Evolutionary conservation across 2,113 vertebrate species (phyloP).

Genomic region (Lepidothrix coronata): DNA sequence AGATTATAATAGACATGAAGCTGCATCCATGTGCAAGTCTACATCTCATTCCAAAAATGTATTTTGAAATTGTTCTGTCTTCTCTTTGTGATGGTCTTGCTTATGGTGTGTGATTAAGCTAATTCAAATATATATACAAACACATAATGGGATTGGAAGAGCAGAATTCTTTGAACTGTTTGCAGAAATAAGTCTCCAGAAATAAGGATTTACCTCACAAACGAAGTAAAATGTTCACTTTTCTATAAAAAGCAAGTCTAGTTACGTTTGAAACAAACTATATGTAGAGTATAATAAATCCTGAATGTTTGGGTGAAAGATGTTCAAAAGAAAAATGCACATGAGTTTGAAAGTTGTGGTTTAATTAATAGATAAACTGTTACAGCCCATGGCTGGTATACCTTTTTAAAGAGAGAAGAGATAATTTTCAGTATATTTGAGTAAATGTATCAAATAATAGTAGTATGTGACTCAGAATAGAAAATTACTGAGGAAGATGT

Average conservation of each 20-base stretch:
- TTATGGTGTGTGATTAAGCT: constrained; percentile 23
- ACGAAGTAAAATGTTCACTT: constrained; percentile 28
- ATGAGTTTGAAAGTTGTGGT: background rate
- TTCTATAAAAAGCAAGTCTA: constrained; percentile 23
- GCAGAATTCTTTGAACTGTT: constrained; percentile 23
- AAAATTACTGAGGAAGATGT: background rate
- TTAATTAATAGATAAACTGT: background rate
- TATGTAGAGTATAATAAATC: background rate
- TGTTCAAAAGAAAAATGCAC: background rate
- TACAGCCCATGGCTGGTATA: background rate
- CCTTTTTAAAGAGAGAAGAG: background rate
- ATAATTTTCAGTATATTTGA: background rate
- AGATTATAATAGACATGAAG: background rate
- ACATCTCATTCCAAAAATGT: constrained; percentile 41
- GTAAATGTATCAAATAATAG: background rate
- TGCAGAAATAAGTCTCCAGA: constrained; percentile 59
- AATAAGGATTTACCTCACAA: constrained; percentile 53
- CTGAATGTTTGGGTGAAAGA: background rate
- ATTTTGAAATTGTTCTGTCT: constrained; percentile 26
- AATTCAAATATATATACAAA: constrained; percentile 36
- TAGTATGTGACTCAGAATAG: background rate
- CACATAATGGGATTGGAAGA: background rate
- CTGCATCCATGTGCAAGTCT: background rate
- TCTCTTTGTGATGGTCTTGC: background rate
- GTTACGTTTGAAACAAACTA: constrained; percentile 21